Conservation (phyloP, 2,113 vertebrate genomes). For the Gasterosteus aculeatus region DNA sequence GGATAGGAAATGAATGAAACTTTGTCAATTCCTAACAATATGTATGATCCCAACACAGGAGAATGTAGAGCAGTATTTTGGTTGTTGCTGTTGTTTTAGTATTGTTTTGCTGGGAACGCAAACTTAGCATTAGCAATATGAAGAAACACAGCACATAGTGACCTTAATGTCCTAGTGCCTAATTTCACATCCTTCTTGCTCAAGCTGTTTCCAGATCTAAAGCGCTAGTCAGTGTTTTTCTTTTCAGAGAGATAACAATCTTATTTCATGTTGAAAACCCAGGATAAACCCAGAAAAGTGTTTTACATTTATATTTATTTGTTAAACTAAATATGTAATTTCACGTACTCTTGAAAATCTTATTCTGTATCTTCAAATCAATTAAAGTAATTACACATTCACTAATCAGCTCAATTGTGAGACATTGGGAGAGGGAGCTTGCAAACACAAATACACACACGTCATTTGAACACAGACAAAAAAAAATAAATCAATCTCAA, state of each 20-base stretch:
- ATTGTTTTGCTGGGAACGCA: background rate
- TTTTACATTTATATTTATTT: slow-evolving; percentile 13
- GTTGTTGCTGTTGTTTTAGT: background rate
- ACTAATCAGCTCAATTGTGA: background rate
- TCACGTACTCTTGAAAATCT: background rate
- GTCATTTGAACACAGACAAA: no score
- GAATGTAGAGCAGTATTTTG: background rate
- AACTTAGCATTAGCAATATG: background rate
- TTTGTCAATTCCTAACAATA: slow-evolving; percentile 12
- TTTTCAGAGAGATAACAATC: background rate
- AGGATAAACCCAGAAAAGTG: background rate
- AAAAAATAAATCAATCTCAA: background rate
- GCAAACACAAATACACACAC: background rate
- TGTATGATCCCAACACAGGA: background rate
- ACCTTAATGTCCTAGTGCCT: background rate
- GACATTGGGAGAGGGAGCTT: background rate
- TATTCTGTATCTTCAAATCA: background rate
- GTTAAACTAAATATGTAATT: background rate
- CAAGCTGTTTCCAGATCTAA: background rate
- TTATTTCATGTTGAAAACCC: background rate
- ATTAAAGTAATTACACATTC: background rate
- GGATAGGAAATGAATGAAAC: slow-evolving; percentile 12
- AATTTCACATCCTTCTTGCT: background rate
- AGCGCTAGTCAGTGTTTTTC: background rate
- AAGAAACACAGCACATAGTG: background rate